Evolutionary conservation across 2,888 invertebrate species (phyloP), one percentile per base, ranked within the genome.

Genomic region (Hyposoter dolosus): DNA sequence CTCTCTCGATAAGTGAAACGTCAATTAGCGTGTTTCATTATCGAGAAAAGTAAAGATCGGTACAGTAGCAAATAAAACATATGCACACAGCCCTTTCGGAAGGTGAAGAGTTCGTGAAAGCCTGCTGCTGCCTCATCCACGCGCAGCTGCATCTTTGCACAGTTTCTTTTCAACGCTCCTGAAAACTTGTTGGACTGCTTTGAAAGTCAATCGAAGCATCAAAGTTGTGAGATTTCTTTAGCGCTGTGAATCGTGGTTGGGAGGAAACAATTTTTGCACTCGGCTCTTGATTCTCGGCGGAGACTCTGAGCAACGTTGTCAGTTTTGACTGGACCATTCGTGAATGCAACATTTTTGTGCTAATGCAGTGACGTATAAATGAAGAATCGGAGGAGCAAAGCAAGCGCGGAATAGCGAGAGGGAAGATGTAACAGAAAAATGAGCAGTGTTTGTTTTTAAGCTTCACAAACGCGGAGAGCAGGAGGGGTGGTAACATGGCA

Each of bases 11-110:
- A 86, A 85, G 84, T 83, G 86, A 88, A 87, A 86, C 88, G 89
- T 90, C 90, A 90, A 90, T 90, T 90, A 89, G 88, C 89, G 90
- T 87, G 28, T 28, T 90, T 90, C 89, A 90, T 89, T 88, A 88
- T 89, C 84, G 85, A 40, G 84, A 72, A 28, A 85, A 80, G 78
- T 82, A 75, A 68, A 78, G 83, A 81, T 72, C 56, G 68, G 40
- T 28, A 17, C 17, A 74, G 65, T 7, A 60, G 45, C 50, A 66
- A 65, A 74, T 43, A 77, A 53, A 69, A 23, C 19, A 50, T 47
- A 3, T n/a, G n/a, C n/a, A 28, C 47, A 19, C 35, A 23, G 23
- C 40, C 40, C 23, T 40, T 28, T 43, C 60, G 15, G 50, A 50
- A 65, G 66, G 19, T 53, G 15, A 12, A 17, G 77, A 68, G 40